Evolutionary conservation across 2,113 vertebrate species (phyloP).

Genomic region (Phyllostomus discolor): DNA sequence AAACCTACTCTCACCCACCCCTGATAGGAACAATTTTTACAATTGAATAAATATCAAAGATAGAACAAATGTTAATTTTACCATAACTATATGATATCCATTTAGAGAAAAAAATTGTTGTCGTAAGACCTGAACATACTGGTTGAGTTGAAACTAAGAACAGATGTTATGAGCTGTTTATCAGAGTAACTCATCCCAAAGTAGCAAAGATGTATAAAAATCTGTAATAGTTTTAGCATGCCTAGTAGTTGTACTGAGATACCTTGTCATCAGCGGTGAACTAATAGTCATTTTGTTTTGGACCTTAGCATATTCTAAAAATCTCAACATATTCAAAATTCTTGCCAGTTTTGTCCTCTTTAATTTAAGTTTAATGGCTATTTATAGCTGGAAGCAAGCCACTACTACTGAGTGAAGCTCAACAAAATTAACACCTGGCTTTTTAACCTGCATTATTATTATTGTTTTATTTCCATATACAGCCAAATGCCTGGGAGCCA

Average conservation of each 20-base stretch:
- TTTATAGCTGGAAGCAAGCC: conserved; percentile 28
- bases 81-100: background rate
- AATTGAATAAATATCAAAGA: background rate
- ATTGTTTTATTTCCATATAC: background rate
- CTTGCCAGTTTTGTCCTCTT: conserved; percentile 9
- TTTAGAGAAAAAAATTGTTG: background rate
- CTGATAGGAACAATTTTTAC: background rate
- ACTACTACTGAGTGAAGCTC: conserved; percentile 36
- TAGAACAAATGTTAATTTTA: background rate
- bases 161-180: background rate
- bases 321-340: background rate
- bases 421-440: conserved; percentile 60
- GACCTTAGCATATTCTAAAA: background rate
- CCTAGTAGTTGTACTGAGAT: conserved; percentile 20
- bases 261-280: conserved; percentile 28
- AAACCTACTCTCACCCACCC: background rate
- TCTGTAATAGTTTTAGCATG: background rate
- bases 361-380: conserved; percentile 48
- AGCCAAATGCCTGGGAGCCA: background rate
- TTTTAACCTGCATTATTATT: background rate
- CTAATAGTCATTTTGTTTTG: conserved; percentile 12
- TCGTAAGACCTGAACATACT: background rate
- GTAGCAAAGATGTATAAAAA: background rate
- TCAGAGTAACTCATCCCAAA: background rate
- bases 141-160: background rate